A percentile compares a stretch with the other conserved stretches of the same genome.
phyloP scores from a whole-genome alignment of 2,888 invertebrate species.

The Xylocampa areola region DNA sequence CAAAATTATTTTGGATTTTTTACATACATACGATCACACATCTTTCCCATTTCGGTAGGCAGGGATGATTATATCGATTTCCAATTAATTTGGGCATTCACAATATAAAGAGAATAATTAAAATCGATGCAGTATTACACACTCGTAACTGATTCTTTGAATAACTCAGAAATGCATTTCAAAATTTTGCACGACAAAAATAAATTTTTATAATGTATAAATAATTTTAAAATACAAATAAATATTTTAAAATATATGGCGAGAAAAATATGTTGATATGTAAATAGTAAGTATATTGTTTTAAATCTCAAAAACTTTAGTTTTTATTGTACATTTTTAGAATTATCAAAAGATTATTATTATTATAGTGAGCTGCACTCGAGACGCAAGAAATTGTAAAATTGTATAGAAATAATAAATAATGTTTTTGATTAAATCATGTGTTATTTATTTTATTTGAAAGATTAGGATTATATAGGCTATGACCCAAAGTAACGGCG shows the following conservation, averaged over 20 bases:
- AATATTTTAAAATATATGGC: slow-evolving; percentile 59
- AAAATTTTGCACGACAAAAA: slow-evolving; percentile 41
- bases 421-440: slow-evolving; percentile 76
- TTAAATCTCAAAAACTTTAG: slow-evolving; percentile 53
- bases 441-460: slow-evolving; percentile 63
- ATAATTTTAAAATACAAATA: slow-evolving; percentile 48
- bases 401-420: slow-evolving; percentile 86
- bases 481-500: not conserved
- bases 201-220: slow-evolving; percentile 24
- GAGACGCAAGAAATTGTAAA: slow-evolving; percentile 77
- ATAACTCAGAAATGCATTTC: slow-evolving; percentile 38
- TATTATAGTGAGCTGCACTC: slow-evolving; percentile 78
- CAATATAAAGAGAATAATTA: too few relatives aligned
- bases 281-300: slow-evolving; percentile 72
- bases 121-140: slow-evolving; percentile 51
- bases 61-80: too few relatives aligned
- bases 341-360: slow-evolving; percentile 63
- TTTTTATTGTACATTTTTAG: slow-evolving; percentile 72
- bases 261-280: slow-evolving; percentile 67
- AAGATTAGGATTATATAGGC: not conserved
- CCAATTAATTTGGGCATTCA: too few relatives aligned
- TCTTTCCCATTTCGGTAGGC: too few relatives aligned
- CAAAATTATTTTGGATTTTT: too few relatives aligned
- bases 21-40: too few relatives aligned
- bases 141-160: slow-evolving; percentile 22